Percentiles rank a stretch among this genome's conserved stretches.
Evolutionary conservation across 1,140 invertebrate species (phyloP).

Genomic region (Leptonema lineaticorne): DNA sequence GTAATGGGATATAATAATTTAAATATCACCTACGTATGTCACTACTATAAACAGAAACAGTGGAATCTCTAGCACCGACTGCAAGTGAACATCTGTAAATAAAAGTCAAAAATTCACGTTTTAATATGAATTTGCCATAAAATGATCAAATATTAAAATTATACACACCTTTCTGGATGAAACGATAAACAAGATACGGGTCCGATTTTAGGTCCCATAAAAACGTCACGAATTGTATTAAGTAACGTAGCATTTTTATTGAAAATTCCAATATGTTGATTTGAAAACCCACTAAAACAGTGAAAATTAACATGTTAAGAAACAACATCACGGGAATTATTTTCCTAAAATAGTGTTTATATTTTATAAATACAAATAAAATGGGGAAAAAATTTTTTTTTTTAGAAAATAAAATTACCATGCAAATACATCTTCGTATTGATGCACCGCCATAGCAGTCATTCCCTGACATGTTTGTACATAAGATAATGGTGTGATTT

Average conservation of each 20-base stretch:
- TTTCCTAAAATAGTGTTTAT: background rate
- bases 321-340: background rate
- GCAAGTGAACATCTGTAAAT: slow-evolving; percentile 60
- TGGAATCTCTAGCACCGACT: slow-evolving; percentile 75
- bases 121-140: background rate
- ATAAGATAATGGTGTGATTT: slow-evolving; percentile 62
- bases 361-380: too few species aligned
- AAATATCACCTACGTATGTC: slow-evolving; percentile 68
- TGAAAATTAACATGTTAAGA: slow-evolving; percentile 25
- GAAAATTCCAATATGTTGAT: slow-evolving; percentile 80
- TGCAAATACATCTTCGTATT: slow-evolving; percentile 74
- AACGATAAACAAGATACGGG: slow-evolving; percentile 84
- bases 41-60: slow-evolving; percentile 73
- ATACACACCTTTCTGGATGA: slow-evolving; percentile 69
- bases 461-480: slow-evolving; percentile 69
- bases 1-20: slow-evolving; percentile 49
- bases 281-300: slow-evolving; percentile 76
- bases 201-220: slow-evolving; percentile 84
- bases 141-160: background rate
- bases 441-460: slow-evolving; percentile 81
- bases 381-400: too few species aligned
- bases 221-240: slow-evolving; percentile 85
- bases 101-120: background rate
- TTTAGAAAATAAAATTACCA: slow-evolving; percentile 63
- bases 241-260: slow-evolving; percentile 68